Conservation (phyloP, 2,113 vertebrate species). For the Edolisoma coerulescens region DNA sequence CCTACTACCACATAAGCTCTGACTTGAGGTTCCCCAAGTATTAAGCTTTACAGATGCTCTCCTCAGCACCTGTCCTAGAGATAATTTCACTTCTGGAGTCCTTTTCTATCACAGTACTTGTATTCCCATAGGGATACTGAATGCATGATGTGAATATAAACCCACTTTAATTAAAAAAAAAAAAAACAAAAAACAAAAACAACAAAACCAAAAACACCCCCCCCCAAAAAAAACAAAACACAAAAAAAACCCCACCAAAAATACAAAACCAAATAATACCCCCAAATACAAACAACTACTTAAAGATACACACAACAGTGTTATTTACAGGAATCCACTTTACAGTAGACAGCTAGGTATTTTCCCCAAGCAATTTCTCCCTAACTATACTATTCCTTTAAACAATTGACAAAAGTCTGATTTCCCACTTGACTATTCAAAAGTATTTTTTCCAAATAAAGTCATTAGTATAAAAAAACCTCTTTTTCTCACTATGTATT, state of each 20-base stretch:
- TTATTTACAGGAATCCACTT: neutral
- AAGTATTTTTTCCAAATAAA: neutral
- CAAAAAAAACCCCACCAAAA: neutral
- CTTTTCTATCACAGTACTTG: neutral
- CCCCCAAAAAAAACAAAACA: no score
- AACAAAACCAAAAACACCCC: fast-evolving
- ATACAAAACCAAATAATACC: neutral
- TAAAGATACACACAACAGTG: neutral
- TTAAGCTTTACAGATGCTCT: neutral
- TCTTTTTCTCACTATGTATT: neutral
- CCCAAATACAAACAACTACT: neutral
- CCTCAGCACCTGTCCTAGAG: neutral
- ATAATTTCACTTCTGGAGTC: neutral
- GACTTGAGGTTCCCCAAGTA: neutral
- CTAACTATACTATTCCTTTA: neutral
- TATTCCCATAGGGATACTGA: neutral
- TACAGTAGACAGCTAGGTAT: neutral
- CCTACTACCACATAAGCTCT: neutral
- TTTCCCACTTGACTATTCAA: neutral
- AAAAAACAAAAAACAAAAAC: neutral
- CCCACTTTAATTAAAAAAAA: neutral
- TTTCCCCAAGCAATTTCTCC: neutral
- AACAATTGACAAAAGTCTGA: neutral
- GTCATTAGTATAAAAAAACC: neutral
- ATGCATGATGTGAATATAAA: neutral